Percentiles rank a stretch among this genome's conserved stretches.
Evolutionary conservation across 2,888 invertebrate species (phyloP).

Genomic region (Capitulum mitella): DNA sequence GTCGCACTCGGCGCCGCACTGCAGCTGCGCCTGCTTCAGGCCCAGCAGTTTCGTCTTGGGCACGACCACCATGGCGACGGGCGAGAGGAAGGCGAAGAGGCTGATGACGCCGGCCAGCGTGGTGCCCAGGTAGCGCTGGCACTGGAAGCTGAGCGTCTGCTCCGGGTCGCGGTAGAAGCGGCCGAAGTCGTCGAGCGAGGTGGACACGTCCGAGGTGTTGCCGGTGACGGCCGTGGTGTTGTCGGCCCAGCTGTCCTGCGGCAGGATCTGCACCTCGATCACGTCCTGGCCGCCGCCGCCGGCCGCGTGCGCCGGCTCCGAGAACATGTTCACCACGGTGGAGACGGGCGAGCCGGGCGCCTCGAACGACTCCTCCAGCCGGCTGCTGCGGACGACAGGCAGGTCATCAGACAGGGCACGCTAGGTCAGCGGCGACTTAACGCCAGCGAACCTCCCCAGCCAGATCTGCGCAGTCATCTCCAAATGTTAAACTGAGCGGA

Average conservation of each 20-base stretch:
- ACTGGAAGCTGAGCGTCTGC: slow-evolving; percentile 42
- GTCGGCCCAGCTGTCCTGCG: slow-evolving; percentile 97
- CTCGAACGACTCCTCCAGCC: neutral
- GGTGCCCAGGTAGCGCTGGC: slow-evolving; percentile 75
- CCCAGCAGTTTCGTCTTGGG: slow-evolving; percentile 62
- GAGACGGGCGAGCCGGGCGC: neutral
- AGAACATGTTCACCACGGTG: neutral
- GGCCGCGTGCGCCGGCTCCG: neutral
- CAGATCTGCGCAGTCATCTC: too few species aligned
- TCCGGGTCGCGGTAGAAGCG: slow-evolving; percentile 38
- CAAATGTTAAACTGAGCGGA: too few species aligned
- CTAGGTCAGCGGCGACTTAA: neutral
- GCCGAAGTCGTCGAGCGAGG: slow-evolving; percentile 37
- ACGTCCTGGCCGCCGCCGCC: slow-evolving; percentile 49
- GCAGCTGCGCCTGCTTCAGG: slow-evolving; percentile 35
- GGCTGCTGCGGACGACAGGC: neutral
- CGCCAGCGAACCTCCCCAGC: too few species aligned
- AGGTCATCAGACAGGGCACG: neutral
- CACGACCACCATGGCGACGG: slow-evolving; percentile 87
- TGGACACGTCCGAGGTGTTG: neutral
- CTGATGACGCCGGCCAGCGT: slow-evolving; percentile 70
- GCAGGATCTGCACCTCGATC: slow-evolving; percentile 91
- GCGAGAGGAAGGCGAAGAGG: slow-evolving; percentile 78
- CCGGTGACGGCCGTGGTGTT: slow-evolving; percentile 14
- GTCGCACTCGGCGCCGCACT: slow-evolving; percentile 88